A percentile compares a stretch with the other conserved stretches of the same genome.
phyloP scores from a whole-genome alignment of 2,113 vertebrate species.

The Zosterops lateralis region DNA sequence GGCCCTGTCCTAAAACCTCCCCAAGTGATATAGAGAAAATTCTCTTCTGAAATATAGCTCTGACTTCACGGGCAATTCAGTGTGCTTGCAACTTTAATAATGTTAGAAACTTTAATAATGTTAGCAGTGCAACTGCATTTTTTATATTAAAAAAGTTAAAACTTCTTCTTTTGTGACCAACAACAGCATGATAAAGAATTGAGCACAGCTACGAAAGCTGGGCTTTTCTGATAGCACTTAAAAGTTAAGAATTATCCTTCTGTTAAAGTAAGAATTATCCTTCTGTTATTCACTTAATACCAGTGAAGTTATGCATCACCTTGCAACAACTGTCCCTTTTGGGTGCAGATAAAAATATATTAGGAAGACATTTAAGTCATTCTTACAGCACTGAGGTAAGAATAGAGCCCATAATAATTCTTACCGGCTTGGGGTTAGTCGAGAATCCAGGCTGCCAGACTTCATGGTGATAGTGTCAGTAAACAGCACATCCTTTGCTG shows the following conservation, averaged over 20 bases:
- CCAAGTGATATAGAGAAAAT: not conserved
- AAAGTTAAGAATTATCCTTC: not conserved
- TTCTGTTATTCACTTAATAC: not conserved
- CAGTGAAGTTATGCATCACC: not conserved
- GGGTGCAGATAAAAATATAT: not conserved
- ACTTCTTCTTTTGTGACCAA: not conserved
- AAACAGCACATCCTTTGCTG: slow-evolving; percentile 97
- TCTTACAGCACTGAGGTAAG: not conserved
- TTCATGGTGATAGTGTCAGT: slow-evolving; percentile 99
- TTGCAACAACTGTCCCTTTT: not conserved
- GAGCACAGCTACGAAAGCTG: not conserved
- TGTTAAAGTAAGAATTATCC: not conserved
- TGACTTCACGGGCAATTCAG: not conserved
- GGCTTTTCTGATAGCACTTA: not conserved
- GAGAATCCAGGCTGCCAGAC: slow-evolving; percentile 93
- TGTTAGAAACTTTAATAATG: not conserved
- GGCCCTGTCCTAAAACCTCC: not conserved
- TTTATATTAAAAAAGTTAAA: not conserved
- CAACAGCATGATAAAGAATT: not conserved
- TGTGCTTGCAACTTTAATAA: not conserved
- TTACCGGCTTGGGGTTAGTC: slow-evolving; percentile 94
- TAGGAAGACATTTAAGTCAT: not conserved
- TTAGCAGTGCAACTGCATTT: not conserved
- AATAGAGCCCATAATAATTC: not conserved
- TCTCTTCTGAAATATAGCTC: not conserved